phyloP scores from a whole-genome alignment of 2,797 vertebrate genomes.

The Taeniopygia guttata region DNA sequence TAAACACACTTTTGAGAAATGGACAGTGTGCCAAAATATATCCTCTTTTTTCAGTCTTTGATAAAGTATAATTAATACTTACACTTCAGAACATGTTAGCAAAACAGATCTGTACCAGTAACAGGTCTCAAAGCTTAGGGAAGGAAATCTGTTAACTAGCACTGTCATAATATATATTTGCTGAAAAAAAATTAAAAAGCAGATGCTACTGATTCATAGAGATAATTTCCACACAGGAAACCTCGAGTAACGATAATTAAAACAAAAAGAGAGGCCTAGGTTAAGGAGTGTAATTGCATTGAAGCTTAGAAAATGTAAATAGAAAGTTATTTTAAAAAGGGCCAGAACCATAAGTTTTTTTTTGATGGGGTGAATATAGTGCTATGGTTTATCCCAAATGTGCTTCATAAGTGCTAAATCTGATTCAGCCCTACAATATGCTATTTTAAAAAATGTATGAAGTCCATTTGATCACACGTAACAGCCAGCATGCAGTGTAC shows the following conservation, averaged over 20 bases:
- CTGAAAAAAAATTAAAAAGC: neutral
- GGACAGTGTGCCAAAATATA: neutral
- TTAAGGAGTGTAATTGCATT: neutral
- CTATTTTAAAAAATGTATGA: accelerated
- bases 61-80: neutral
- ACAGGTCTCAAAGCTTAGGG: neutral
- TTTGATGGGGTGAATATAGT: neutral
- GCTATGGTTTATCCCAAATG: neutral
- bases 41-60: neutral
- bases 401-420: neutral
- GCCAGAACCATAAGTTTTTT: neutral
- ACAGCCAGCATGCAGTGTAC: too few species aligned
- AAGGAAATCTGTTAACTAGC: neutral
- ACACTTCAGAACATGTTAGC: neutral
- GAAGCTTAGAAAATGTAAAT: neutral
- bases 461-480: accelerated
- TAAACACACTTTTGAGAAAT: neutral
- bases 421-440: neutral
- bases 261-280: neutral
- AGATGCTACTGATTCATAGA: neutral
- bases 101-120: neutral
- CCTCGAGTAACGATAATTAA: neutral
- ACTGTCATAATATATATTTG: neutral
- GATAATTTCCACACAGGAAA: neutral
- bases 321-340: neutral